Base-by-base conservation (phyloP, 2,113 vertebrate genomes). In the Octodon degus region DNA sequence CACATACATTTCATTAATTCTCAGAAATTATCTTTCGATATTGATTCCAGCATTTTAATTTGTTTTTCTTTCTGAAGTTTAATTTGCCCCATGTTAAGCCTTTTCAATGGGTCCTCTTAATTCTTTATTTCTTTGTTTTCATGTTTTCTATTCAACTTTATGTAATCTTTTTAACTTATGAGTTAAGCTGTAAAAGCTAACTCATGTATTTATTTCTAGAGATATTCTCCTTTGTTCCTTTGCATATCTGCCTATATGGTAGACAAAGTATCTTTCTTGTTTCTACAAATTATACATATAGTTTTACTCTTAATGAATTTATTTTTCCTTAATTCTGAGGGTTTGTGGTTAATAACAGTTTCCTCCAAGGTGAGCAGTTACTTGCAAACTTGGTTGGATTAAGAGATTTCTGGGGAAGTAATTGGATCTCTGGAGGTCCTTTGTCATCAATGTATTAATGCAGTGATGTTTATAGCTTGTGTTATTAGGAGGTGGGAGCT, bases 221-320 rank as follows among this genome's bases (percentile, higher is more conserved):
- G 40, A 82, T 94, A 77, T 40, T 96, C 47, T 79, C 14, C 62
- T 79, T 82, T 83, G 9, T 55, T 96, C 14, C 47, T 89, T 96
- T 95, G n/a, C 10, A 86, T 47, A 67, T 74, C 24, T 95, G 30
- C 25, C 25, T 83, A 12, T 58, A 19, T 68, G 68, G 90, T 20
- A 68, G n/a, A 89, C 22, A 67, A 85, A 92, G 1, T 55, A 13
- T n/a, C 67, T 34, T 89, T 76, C 4, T 86, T 72, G 17, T 88
- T 94, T 95, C 5, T 70, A 10, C 32, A 60, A 50, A 82, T 89
- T 96, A 32, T 91, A 70, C 50, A 68, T 34, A 81, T 94, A 82
- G 3, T 53, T 95, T 81, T 82, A 0, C 30, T 82, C 12, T 91
- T 30, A 34, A 0, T 25, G 19, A 83, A 50, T 92, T 90, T 60